A percentile compares a stretch with the other conserved stretches of the same genome.
phyloP scores from a whole-genome alignment of 2,888 invertebrate genomes.

The Dasysyrphus albostriatus region DNA sequence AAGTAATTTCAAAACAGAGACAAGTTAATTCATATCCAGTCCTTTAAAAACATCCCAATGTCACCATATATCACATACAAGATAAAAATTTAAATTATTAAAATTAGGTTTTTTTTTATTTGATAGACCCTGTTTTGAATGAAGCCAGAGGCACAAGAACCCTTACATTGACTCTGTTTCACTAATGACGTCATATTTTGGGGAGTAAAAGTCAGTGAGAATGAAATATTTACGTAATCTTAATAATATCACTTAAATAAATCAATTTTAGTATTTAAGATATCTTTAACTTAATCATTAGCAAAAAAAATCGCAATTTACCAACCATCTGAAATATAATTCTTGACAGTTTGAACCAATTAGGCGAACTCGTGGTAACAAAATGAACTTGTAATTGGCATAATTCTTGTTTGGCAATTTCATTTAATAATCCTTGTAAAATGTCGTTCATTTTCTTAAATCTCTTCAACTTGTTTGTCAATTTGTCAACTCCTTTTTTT shows the following conservation, averaged over 20 bases:
- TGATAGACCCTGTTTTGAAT: not conserved
- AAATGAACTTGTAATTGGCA: conserved; percentile 42
- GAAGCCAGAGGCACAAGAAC: not conserved
- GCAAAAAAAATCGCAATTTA: not conserved
- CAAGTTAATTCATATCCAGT: not conserved
- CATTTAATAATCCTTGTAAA: conserved; percentile 14
- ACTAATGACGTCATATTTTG: too few relatives aligned
- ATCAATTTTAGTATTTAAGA: not conserved
- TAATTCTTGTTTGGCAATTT: conserved; percentile 21
- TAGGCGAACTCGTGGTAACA: conserved; percentile 17
- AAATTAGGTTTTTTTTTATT: too few relatives aligned
- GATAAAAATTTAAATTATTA: too few relatives aligned
- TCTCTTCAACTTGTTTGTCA: conserved; percentile 10
- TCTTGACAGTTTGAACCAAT: conserved; percentile 17
- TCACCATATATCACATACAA: too few relatives aligned
- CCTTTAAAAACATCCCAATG: too few relatives aligned
- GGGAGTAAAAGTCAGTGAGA: not conserved
- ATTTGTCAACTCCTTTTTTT: conserved; percentile 15
- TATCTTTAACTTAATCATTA: not conserved
- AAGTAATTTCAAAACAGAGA: not conserved
- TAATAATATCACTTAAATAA: not conserved
- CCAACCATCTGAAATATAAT: not conserved
- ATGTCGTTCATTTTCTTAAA: conserved; percentile 16
- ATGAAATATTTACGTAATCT: not conserved
- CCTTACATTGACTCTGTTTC: not conserved